Percentiles rank a stretch among this genome's conserved stretches.
phyloP scores from a whole-genome alignment of 2,113 vertebrate species.

The Neolamprologus cancellatus region DNA sequence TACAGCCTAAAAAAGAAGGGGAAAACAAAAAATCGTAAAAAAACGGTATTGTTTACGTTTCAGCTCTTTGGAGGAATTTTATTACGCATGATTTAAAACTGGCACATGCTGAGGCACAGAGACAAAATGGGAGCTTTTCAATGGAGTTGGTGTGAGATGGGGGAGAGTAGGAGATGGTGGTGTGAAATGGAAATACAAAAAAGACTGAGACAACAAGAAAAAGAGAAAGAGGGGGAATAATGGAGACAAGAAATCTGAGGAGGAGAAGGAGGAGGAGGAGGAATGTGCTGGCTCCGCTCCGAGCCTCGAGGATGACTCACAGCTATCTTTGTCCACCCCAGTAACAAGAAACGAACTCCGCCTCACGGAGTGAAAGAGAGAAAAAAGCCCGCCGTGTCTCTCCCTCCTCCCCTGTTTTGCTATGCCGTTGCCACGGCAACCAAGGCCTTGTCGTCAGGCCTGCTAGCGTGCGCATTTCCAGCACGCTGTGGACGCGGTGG shows the following conservation, averaged over 20 bases:
- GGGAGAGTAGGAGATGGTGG: neutral
- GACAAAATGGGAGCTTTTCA: conserved; percentile 41
- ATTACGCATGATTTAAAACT: neutral
- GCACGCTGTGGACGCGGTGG: neutral
- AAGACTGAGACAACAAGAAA: neutral
- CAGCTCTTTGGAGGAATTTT: neutral
- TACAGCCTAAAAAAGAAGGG: fast-evolving
- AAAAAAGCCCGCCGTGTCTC: neutral
- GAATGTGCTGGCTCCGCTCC: conserved; percentile 55
- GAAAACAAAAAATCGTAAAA: neutral
- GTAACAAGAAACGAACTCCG: conserved; percentile 49
- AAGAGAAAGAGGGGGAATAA: conserved; percentile 8
- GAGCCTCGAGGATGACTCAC: conserved; percentile 63
- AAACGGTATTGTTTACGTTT: fast-evolving
- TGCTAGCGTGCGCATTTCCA: neutral
- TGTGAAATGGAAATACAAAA: conserved; percentile 8
- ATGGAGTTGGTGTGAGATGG: neutral
- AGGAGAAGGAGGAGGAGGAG: conserved; percentile 31
- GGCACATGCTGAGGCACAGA: neutral
- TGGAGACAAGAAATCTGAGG: conserved; percentile 32
- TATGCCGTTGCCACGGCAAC: conserved; percentile 50
- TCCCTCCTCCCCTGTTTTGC: conserved; percentile 40
- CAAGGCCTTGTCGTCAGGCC: conserved; percentile 5
- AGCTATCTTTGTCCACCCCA: conserved; percentile 62
- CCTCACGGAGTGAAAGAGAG: conserved; percentile 24